Evolutionary conservation across 2,113 vertebrate species (phyloP), one percentile per base, ranked within the genome.

Genomic region (Hucho hucho): DNA sequence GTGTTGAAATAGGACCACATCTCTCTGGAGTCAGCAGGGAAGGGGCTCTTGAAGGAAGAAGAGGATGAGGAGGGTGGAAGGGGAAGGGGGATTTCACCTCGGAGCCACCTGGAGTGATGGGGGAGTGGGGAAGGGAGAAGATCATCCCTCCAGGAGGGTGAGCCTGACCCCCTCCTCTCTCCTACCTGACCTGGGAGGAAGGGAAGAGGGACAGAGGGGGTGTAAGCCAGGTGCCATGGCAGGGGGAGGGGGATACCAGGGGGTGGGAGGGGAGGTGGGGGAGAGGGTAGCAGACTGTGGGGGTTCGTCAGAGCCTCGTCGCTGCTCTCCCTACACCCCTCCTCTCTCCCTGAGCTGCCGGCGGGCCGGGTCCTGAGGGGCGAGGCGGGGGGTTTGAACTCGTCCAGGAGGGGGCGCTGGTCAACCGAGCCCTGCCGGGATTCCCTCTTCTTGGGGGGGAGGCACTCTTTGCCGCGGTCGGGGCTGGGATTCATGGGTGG

Each of bases 401-500:
- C 90, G 67, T 93, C 92, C 78, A 89, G 79, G 1, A 84, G 81
- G 63, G 85, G 71, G 22, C 69, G 72, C 76, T 84, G 89, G 46
- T 92, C 92, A 0, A 75, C 63, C 12, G 89, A 93, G 74, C 90
- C 90, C 88, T 94, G 92, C 37, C 91, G 90, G 85, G 92, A 89
- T 81, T 94, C 93, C 89, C 93, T 92, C 87, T 94, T 94, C 85
- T 94, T 94, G 1, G 93, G 93, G 86, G 93, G 93, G 85, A 94
- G 93, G 89, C 91, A 92, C 89, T 93, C 93, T 92, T 93, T 92
- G 88, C 91, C 85, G 69, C 91, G 93, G 74, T 93, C 92, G 67
- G 90, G 92, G 88, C 89, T 91, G 87, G 92, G 91, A 94, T 93
- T 93, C 93, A 94, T 94, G 92, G 90, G 91, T 91, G 87, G 89